Evolutionary conservation across 2,113 vertebrate genomes (phyloP).

Genomic region (Chelonoidis abingdonii): DNA sequence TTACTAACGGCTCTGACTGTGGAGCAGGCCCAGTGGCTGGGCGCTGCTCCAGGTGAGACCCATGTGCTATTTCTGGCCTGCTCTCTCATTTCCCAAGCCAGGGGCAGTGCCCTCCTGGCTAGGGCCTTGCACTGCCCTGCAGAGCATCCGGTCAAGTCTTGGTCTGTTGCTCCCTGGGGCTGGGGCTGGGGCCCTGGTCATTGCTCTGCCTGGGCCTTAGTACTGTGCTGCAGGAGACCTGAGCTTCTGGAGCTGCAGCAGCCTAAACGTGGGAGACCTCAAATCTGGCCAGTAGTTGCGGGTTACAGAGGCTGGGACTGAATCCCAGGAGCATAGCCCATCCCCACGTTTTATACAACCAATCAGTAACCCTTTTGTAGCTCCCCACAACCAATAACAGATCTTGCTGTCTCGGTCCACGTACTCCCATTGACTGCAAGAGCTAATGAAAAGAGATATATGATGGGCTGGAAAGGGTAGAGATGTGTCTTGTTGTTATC

Average conservation of each 20-base stretch:
- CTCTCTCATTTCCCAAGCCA: not conserved
- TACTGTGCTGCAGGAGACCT: not conserved
- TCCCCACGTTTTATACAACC: not conserved
- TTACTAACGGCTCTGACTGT: not conserved
- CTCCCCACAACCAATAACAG: not conserved
- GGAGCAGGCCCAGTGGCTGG: not conserved
- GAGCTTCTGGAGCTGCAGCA: not conserved
- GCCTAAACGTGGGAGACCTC: not conserved
- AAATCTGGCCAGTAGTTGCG: not conserved
- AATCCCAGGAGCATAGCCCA: not conserved
- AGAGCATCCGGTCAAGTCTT: not conserved
- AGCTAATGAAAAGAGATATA: not conserved
- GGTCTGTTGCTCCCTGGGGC: not conserved
- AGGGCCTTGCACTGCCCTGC: not conserved
- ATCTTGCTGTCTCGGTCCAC: not conserved
- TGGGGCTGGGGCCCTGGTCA: not conserved
- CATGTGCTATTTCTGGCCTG: not conserved
- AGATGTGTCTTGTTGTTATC: not conserved
- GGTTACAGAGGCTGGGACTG: not conserved
- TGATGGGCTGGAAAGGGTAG: not conserved
- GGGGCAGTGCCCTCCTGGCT: not conserved
- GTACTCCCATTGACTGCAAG: not conserved
- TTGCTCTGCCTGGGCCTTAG: not conserved
- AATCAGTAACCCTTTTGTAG: not conserved
- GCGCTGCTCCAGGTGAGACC: not conserved